Evolutionary conservation across 2,888 invertebrate genomes (phyloP).

Genomic region (Drosophila setosimentum): DNA sequence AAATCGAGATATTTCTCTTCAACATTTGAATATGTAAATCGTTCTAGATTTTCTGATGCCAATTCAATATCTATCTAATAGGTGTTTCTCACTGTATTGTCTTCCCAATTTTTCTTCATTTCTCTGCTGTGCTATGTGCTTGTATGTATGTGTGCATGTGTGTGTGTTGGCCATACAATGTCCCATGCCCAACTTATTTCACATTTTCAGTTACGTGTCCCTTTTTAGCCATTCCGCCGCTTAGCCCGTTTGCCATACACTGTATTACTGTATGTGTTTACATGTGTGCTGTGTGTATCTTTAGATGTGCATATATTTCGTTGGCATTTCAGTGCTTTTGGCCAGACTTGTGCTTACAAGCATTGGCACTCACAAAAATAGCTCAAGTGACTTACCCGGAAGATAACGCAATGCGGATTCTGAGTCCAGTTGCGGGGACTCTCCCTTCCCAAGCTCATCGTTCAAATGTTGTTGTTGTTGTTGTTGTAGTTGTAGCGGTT

Average conservation of each 20-base stretch:
- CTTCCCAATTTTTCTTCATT: background rate
- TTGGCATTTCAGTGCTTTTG: constrained; percentile 10
- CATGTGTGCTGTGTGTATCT: background rate
- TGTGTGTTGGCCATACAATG: constrained; percentile 7
- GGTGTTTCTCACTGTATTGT: background rate
- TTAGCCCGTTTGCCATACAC: constrained; percentile 14
- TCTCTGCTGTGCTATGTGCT: too few species aligned
- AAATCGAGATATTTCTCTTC: background rate
- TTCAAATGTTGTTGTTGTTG: constrained; percentile 15
- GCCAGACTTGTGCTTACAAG: constrained; percentile 19
- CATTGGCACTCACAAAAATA: constrained; percentile 38
- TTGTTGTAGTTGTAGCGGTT: background rate
- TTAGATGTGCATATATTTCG: constrained; percentile 10
- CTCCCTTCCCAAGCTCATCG: constrained; percentile 36
- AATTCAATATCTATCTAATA: background rate
- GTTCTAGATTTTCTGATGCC: background rate
- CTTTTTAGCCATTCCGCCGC: constrained; percentile 1
- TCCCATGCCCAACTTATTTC: constrained; percentile 1
- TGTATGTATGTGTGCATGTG: background rate
- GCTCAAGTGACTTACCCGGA: constrained; percentile 47
- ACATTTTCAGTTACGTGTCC: background rate
- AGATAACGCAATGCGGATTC: constrained; percentile 48
- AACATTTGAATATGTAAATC: background rate
- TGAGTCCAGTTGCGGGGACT: constrained; percentile 32
- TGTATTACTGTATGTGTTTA: background rate